These are phyloP conservation scores for Trichoplusia ni DNA, from an alignment of 1,140 invertebrate species.

Conservation along the genomic window DNA sequence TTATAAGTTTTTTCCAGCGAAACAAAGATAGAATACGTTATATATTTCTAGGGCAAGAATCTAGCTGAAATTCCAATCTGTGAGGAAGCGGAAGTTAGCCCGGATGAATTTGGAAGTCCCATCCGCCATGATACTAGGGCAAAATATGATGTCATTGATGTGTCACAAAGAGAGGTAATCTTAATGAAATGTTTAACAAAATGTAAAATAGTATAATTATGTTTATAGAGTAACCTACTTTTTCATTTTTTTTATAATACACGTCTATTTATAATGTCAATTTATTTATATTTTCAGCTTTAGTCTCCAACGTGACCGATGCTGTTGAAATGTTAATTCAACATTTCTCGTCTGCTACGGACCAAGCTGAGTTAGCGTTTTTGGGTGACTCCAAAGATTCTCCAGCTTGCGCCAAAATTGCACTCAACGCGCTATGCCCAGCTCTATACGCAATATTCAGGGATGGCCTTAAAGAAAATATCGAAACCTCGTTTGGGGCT, in stretches of 20 bases:
- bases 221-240: no score
- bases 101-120: slow-evolving; percentile 82
- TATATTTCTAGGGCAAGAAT: slow-evolving; percentile 79
- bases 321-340: slow-evolving; percentile 86
- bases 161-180: slow-evolving; percentile 80
- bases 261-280: background rate
- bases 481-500: slow-evolving; percentile 93
- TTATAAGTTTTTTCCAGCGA: slow-evolving; percentile 6
- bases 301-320: slow-evolving; percentile 85
- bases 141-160: slow-evolving; percentile 77
- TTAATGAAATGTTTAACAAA: no score
- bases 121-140: slow-evolving; percentile 66
- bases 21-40: background rate
- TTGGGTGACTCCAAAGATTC: slow-evolving; percentile 82
- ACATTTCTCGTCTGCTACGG: slow-evolving; percentile 82
- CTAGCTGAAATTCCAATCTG: slow-evolving; percentile 83
- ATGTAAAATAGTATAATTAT: no score
- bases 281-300: slow-evolving; percentile 69
- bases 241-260: no score
- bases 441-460: slow-evolving; percentile 92
- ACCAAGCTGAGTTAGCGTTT: slow-evolving; percentile 81
- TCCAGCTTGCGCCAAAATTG: slow-evolving; percentile 86
- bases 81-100: slow-evolving; percentile 83
- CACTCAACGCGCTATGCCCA: slow-evolving; percentile 89
- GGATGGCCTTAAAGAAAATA: slow-evolving; percentile 90